Base-by-base conservation (phyloP, 2,113 vertebrate species). In the Vidua chalybeata region DNA sequence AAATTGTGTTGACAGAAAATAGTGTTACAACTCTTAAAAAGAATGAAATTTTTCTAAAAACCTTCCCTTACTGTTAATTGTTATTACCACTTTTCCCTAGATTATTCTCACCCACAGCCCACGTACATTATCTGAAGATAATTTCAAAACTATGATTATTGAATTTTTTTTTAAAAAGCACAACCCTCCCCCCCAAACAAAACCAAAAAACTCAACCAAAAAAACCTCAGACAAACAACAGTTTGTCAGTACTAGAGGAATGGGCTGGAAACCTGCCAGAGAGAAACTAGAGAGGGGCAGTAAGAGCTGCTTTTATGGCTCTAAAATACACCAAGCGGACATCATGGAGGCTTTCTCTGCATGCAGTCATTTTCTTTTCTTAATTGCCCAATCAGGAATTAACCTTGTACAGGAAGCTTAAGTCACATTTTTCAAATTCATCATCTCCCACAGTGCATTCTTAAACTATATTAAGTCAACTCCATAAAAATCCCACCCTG, bases 1-100 rank as follows among this genome's bases (percentile, higher is more conserved):
- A 75, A 96, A 91, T 94, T 89, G 13, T 96, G 68, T 96, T 96
- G 93, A 88, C 83, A 97, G 58, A 96, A 97, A 95, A 87, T 52
- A 94, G 39, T 89, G 58, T 95, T 96, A 79, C 15, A 83, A 54
- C 18, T 93, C 56, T 87, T 89, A 79, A 71, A 75, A 83, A 92
- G 39, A 64, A 64, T 35, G 62, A 63, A 35, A 90, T 76, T 94
- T 96, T 76, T 80, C 51, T 80, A 85, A 93, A 82, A 77, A 72
- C 56, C 14, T 93, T 31, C 43, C 26, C 94, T 94, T 96, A 62
- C 56, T 91, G 19, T 93, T 96, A 94, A 93, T 91, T 97, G 61
- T 64, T 49, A n/a, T 93, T 94, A 76, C 52, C 28, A 59, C 51
- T 85, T 72, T 72, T 69, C 49, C 72, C 17, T 30, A 77, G 80